Conservation (phyloP, 2,113 vertebrate species). For the Callorhinus ursinus region DNA sequence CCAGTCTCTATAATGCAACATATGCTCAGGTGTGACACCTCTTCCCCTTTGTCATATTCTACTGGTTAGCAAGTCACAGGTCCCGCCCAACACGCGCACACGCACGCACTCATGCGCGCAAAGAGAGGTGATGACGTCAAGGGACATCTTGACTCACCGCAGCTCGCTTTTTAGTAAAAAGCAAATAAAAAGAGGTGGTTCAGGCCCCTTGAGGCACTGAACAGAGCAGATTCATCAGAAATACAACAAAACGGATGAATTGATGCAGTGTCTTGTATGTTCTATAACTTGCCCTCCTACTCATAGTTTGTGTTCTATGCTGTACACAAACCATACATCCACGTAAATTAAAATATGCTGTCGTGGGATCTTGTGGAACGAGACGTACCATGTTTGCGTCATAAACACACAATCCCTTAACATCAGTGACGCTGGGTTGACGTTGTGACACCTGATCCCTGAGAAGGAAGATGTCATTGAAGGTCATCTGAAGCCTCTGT, state of each 20-base stretch:
- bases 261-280: accelerated
- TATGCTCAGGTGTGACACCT: not conserved
- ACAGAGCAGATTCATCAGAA: not conserved
- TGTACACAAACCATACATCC: not conserved
- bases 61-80: not conserved
- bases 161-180: not conserved
- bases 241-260: accelerated
- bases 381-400: not conserved
- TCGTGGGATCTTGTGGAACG: accelerated
- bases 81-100: not conserved
- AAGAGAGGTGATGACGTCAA: not conserved
- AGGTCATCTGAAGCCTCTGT: not conserved
- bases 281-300: accelerated
- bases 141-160: accelerated
- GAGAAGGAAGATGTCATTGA: not conserved
- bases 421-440: not conserved
- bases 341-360: not conserved
- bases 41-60: not conserved
- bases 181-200: not conserved
- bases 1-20: accelerated
- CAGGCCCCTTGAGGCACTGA: not conserved
- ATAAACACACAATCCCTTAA: not conserved
- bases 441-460: not conserved
- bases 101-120: no score
- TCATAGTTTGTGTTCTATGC: not conserved